These are phyloP conservation scores for Stegodyphus mimosarum DNA, from an alignment of 1,140 invertebrate genomes.

Conservation along the genomic window DNA sequence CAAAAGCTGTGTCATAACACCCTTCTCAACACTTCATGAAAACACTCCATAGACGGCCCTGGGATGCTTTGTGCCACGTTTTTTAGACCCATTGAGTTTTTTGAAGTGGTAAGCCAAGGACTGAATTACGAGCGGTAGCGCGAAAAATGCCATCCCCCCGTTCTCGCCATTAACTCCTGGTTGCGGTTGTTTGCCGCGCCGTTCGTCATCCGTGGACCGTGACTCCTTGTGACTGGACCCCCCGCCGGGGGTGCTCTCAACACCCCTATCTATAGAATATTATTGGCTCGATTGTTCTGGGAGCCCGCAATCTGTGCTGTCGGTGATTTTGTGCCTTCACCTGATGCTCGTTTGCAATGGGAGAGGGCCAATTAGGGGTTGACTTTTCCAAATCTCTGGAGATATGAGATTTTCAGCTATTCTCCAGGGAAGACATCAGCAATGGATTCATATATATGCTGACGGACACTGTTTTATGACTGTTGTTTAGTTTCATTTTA, in stretches of 20 bases:
- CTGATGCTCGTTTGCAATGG: background rate
- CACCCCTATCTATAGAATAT: background rate
- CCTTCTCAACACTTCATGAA: background rate
- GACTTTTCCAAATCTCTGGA: background rate
- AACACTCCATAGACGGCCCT: background rate
- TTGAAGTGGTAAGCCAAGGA: background rate
- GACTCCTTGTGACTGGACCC: background rate
- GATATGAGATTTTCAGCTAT: too few relatives aligned
- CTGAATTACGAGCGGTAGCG: background rate
- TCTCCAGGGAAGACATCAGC: too few relatives aligned
- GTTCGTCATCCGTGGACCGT: background rate
- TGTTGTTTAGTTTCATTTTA: too few relatives aligned
- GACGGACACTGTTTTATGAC: too few relatives aligned
- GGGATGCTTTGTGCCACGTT: background rate
- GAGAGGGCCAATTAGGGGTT: background rate
- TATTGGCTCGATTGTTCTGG: background rate
- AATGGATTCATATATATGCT: too few relatives aligned
- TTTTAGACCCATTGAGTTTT: background rate
- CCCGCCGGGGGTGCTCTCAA: background rate
- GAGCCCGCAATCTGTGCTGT: background rate
- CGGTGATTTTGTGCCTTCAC: background rate
- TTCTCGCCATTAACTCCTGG: background rate
- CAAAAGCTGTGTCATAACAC: background rate
- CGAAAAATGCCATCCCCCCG: too few relatives aligned
- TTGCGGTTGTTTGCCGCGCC: constrained; percentile 1